A percentile compares a stretch with the other conserved stretches of the same genome.
phyloP scores from a whole-genome alignment of 92 coral and sea anemone species.

The Parazoanthus darwini region DNA sequence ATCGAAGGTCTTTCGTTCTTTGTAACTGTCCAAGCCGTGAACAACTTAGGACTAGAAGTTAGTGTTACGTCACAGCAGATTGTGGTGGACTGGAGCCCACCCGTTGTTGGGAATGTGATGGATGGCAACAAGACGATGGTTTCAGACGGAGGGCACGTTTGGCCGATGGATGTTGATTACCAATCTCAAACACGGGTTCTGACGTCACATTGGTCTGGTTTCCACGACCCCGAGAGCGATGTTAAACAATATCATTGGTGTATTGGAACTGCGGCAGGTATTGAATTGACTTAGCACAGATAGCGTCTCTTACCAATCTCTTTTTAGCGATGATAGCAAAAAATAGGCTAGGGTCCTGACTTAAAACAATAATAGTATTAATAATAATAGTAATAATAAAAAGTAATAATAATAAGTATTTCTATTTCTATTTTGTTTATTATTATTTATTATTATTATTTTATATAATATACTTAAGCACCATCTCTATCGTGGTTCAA shows the following conservation, averaged over 20 bases:
- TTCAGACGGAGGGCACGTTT: neutral
- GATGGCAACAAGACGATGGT: constrained; percentile 79
- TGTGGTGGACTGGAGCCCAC: constrained; percentile 88
- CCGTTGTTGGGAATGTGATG: constrained; percentile 58
- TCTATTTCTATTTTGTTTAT: too few relatives aligned
- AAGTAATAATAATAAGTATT: too few relatives aligned
- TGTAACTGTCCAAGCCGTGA: constrained; percentile 70
- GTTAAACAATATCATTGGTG: constrained; percentile 80
- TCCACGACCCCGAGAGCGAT: constrained; percentile 79
- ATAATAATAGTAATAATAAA: too few relatives aligned
- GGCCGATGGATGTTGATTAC: constrained; percentile 60
- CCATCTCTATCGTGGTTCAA: too few relatives aligned
- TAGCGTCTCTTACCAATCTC: too few relatives aligned
- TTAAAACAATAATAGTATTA: too few relatives aligned
- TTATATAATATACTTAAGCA: too few relatives aligned
- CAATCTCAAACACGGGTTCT: constrained; percentile 52
- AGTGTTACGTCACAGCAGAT: constrained; percentile 70
- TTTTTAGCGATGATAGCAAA: too few relatives aligned
- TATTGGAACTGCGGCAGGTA: constrained; percentile 78
- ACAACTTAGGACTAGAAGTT: constrained; percentile 75
- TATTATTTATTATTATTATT: too few relatives aligned
- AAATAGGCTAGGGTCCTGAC: too few relatives aligned
- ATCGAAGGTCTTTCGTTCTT: constrained; percentile 62
- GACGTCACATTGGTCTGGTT: constrained; percentile 74
- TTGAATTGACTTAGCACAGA: neutral